Evolutionary conservation across 2,113 vertebrate genomes (phyloP), one percentile per base, ranked within the genome.

Genomic region (Oncorhynchus kisutch): DNA sequence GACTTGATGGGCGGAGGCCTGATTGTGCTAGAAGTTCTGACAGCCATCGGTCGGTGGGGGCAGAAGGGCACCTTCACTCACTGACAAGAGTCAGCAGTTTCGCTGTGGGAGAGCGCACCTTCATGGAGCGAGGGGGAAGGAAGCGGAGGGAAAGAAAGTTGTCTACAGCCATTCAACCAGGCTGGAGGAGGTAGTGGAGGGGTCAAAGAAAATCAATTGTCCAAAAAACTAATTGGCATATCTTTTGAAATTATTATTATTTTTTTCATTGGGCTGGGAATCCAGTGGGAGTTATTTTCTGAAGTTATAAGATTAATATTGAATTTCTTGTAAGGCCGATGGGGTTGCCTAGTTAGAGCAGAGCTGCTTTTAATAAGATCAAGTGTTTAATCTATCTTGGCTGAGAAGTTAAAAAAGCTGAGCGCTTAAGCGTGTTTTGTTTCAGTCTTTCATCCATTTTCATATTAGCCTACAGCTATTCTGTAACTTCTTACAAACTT

Each of bases 321-420:
- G 74, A 84, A 86, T 84, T 74, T 83, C 72, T 82, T 79, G 71
- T 81, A 77, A 74, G 71, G 77, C 80, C 80, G 82, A 83, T 82
- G 75, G 79, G 78, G 72, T 78, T 60, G 18, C 14, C 49, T 13
- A 75, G 83, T 84, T 87, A 71, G 72, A 84, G 72, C 77, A 39
- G 82, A 85, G 82, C 80, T 81, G 70, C 73, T 88, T 88, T 88
- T 85, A 84, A 87, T 84, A 84, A 84, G 81, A 87, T 85, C 78
- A 81, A 87, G 81, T 74, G 60, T 83, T 89, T 86, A 82, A 86
- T 73, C 79, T 71, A 78, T 87, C 80, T 82, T 74, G 78, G 79
- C 81, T 71, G 81, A 79, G 80, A 67, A 85, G 83, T 86, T 86
- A 65, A 88, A 84, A 82, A 81, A 67, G 77, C 86, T 88, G 78